Evolutionary conservation across 2,113 vertebrate genomes (phyloP), one percentile per base, ranked within the genome.

Genomic region (Xiphias gladius): DNA sequence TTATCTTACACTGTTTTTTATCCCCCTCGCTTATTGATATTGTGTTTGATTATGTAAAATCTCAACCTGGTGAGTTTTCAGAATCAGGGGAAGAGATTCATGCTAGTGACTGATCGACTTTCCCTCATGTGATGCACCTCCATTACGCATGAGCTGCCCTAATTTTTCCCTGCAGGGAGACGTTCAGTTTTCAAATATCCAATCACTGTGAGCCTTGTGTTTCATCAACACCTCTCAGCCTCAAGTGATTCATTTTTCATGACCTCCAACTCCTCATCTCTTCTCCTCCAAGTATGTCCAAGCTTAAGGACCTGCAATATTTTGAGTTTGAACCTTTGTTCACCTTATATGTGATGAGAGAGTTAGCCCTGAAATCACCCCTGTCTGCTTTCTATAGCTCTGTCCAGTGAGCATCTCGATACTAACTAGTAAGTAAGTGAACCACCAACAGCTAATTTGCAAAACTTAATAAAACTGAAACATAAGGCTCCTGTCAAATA

Each of bases 161-260:
- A 22, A 83, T 78, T 16, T 17, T 79, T 57, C 1, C n/a, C 35
- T 35, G n/a, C 72, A 71, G 28, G 37, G 16, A 24, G 48, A 24
- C 0, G 7, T 50, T 73, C 54, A 54, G 37, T 74, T 78, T 68
- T 72, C 69, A 75, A 69, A 85, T 62, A 75, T 70, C 67, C 73
- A 80, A 46, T 79, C 50, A 70, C 7, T 11, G 24, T 37, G 10
- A 16, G n/a, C 26, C 52, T 39, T 0, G 20, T 67, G 32, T 76
- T 83, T 76, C 76, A 84, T 74, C 78, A 80, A 71, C 55, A 79
- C 58, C 48, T 75, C 72, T 80, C 35, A 73, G 76, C 76, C 70
- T 66, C 46, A 26, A 69, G n/a, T 57, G 57, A 82, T 71, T 80
- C 26, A 61, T 48, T 46, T 69, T 61, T 63, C 65, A 69, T 4